These are phyloP conservation scores for Nemurella pictetii DNA, from an alignment of 2,888 invertebrate species.

Conservation along the genomic window DNA sequence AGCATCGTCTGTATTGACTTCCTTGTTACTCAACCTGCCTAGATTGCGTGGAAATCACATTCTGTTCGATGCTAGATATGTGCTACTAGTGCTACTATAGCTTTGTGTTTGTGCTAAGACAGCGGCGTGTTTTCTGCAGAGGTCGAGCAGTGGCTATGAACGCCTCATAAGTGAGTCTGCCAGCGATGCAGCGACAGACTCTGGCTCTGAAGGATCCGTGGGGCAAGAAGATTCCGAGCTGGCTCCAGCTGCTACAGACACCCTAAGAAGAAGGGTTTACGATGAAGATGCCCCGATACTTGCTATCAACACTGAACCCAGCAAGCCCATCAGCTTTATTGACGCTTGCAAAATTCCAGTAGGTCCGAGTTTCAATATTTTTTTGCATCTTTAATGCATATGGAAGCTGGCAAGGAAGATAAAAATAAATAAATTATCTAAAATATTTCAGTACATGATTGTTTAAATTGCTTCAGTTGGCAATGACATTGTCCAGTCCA, in stretches of 20 bases:
- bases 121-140: no score
- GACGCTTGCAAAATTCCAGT: slow-evolving; percentile 81
- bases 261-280: slow-evolving; percentile 48
- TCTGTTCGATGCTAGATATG: no score
- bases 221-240: background rate
- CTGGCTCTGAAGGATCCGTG: background rate
- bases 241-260: background rate
- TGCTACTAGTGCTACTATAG: no score
- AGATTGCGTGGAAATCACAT: background rate
- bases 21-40: background rate
- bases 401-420: background rate
- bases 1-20: background rate
- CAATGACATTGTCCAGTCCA: no score
- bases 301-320: slow-evolving; percentile 44
- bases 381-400: background rate
- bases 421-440: background rate
- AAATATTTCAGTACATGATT: no score
- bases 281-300: slow-evolving; percentile 53
- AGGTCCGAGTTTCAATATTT: slow-evolving; percentile 45
- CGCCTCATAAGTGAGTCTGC: background rate
- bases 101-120: no score
- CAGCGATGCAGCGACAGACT: background rate
- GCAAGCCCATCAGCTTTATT: slow-evolving; percentile 71
- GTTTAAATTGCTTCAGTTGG: no score
- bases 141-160: background rate